Conservation (phyloP, 2,797 vertebrate genomes). For the Lacerta agilis region DNA sequence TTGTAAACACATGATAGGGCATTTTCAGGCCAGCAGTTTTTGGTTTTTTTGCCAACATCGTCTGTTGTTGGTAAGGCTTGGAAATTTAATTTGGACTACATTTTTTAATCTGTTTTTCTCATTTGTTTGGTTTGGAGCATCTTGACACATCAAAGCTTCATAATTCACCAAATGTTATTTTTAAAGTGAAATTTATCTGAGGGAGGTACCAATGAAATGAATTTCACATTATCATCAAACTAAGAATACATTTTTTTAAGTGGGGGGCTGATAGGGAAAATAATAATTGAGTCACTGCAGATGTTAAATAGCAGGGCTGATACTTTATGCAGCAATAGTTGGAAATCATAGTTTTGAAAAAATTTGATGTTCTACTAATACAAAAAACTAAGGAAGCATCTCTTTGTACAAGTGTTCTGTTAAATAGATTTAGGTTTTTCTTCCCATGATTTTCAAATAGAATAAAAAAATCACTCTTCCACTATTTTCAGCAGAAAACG, state of each 20-base stretch:
- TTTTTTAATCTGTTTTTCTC: conserved; percentile 50
- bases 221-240: conserved; percentile 24
- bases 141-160: conserved; percentile 15
- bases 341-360: conserved; percentile 40
- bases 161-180: conserved; percentile 29
- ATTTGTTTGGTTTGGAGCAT: conserved; percentile 44
- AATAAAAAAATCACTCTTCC: conserved; percentile 44
- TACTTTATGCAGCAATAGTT: conserved; percentile 45
- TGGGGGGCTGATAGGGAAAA: conserved; percentile 27
- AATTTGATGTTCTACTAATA: conserved; percentile 50
- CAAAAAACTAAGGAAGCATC: conserved; percentile 36
- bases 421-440: conserved; percentile 46
- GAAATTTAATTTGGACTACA: conserved; percentile 63
- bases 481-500: conserved; percentile 26
- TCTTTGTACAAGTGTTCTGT: conserved; percentile 37
- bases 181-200: not conserved
- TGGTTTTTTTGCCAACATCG: conserved; percentile 33
- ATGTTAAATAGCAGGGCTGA: conserved; percentile 45
- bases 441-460: conserved; percentile 41
- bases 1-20: conserved; percentile 54
- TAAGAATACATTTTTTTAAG: conserved; percentile 35
- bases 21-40: conserved; percentile 56
- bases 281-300: conserved; percentile 39
- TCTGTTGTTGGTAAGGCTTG: conserved; percentile 58
- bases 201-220: not conserved